Evolutionary conservation across 1,140 invertebrate species (phyloP), one percentile per base, ranked within the genome.

Genomic region (Drosophila grimshawi): DNA sequence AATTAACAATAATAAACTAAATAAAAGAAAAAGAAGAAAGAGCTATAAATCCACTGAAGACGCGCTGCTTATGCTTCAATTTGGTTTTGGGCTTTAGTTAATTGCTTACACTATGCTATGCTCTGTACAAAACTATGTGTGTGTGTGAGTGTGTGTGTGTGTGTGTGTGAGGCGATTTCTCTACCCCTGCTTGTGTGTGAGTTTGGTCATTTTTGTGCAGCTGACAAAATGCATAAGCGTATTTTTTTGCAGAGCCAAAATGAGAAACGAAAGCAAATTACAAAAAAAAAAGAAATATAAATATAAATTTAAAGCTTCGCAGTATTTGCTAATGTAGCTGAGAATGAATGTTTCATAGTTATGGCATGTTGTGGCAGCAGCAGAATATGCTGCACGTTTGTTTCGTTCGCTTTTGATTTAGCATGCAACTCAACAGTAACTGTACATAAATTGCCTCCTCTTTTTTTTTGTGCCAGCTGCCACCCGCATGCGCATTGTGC

Each of bases 251-350:
- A 86, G 81, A 64, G 70, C 65, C 59, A 81, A 69, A 52, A 61
- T 48, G 56, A 78, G 48, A 53, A 70, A 49, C 51, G 37, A 74
- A 59, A 69, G 61, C 59, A 73, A 73, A 77, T 63, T 69, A 70
- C 39, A 11, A 63, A 61, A 43, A 65, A 57, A 32, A n/a, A 43
- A 43, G n/a, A 43, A 41, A 0, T 41, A 10, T 5, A 37, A 37
- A 59, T 33, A 70, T 60, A 85, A 71, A 88, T 83, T 88, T 91
- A 91, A 91, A 91, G 88, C 88, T 91, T 91, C 88, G 88, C 88
- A 91, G 88, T 91, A 91, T 91, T 88, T 88, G 83, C 83, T 88
- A 88, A 88, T 89, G 80, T 86, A 86, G 81, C 80, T 88, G 78
- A 73, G 83, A 68, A 86, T 86, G 82, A 69, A 66, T 74, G 53